Conservation (phyloP, 1,140 invertebrate species). For the Phocides pigmalion region DNA sequence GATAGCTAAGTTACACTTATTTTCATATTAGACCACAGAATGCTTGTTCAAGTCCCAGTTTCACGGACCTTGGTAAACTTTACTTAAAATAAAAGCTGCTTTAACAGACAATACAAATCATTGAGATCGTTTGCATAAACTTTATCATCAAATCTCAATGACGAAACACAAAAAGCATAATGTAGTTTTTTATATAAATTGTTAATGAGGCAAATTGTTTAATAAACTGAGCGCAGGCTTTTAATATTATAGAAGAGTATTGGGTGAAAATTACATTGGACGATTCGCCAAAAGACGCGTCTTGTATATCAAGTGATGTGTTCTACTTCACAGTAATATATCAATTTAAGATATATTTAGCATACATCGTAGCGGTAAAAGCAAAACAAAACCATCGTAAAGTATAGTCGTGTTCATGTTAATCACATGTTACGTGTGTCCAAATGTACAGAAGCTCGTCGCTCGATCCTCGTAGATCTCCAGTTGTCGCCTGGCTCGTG, state of each 20-base stretch:
- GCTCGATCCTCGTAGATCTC: conserved; percentile 53
- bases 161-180: conserved; percentile 75
- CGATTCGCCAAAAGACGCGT: conserved; percentile 62
- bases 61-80: conserved; percentile 47
- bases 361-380: conserved; percentile 82
- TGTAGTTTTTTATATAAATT: conserved; percentile 52
- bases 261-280: conserved; percentile 82
- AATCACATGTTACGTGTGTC: conserved; percentile 78
- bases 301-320: conserved; percentile 55
- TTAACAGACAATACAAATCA: conserved; percentile 37
- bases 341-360: conserved; percentile 67
- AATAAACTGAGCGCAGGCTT: conserved; percentile 70
- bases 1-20: conserved; percentile 1
- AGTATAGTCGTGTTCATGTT: conserved; percentile 74
- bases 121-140: conserved; percentile 58
- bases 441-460: conserved; percentile 47
- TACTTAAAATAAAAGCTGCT: conserved; percentile 33
- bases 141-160: conserved; percentile 58
- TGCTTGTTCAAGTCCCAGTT: conserved; percentile 53
- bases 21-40: conserved; percentile 36
- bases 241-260: conserved; percentile 72
- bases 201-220: conserved; percentile 78
- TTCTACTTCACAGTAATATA: conserved; percentile 57
- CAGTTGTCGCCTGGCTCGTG: conserved; percentile 48
- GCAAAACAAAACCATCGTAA: conserved; percentile 78